Base-by-base conservation (phyloP, 2,113 vertebrate genomes). In the Turdus rufiventris region DNA sequence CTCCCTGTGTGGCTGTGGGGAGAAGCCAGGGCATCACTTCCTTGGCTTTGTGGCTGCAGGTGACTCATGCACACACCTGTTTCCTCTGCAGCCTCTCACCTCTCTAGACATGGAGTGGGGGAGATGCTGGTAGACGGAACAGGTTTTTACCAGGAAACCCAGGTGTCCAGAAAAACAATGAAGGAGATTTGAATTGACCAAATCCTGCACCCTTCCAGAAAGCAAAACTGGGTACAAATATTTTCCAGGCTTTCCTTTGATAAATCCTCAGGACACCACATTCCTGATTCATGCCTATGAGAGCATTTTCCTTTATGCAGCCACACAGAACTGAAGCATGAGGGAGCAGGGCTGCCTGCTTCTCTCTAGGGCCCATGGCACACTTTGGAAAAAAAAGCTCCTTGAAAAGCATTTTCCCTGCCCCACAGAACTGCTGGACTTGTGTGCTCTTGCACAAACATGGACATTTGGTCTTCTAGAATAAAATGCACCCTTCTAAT, bases 41-140 rank as follows among this genome's bases (percentile, higher is more conserved):
- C 96, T 81, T 28, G 72, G 21, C 67, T 91, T 86, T 92, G 86
- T 75, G 95, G 60, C 83, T 75, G 63, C 29, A 57, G 79, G 86
- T 72, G 92, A 67, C 48, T 76, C 66, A 70, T 5, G 9, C 24
- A 1, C 62, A 62, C 89, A 89, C 47, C 89, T 93, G 89, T 2
- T 96, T 96, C 96, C 96, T 96, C 65, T 74, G 51, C 81, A 85
- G 61, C 28, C 57, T 31, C 81, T 66, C 77, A 82, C 50, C 77
- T 58, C 56, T 43, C 58, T 33, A 74, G 54, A 26, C 36, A 48
- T 12, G 4, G 15, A 25, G 10, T 29, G 50, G 26, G 50, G 50
- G 50, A 17, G 50, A 51, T 51, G 23, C 40, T 84, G 38, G 7
- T 31, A 29, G 7, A 34, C 56, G 80, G n/a, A 16, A 16, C 2